Evolutionary conservation across 1,140 invertebrate species (phyloP).

Genomic region (Drosophila burlai): DNA sequence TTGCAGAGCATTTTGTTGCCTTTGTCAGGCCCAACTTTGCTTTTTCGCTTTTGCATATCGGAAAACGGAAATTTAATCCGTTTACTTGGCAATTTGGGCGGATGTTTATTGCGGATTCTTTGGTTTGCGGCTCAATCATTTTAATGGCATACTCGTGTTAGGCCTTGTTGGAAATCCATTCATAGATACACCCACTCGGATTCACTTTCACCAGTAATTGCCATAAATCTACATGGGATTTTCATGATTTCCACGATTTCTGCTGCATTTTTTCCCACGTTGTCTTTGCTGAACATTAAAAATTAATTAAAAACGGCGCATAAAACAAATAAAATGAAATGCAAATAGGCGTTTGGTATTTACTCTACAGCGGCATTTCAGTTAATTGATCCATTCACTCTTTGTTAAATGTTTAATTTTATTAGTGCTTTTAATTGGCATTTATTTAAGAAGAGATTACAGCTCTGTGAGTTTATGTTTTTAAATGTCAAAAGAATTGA

Average conservation of each 20-base stretch:
- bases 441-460: neutral
- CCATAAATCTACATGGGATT: conserved; percentile 17
- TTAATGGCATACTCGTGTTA: conserved; percentile 76
- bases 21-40: conserved; percentile 1
- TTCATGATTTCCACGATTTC: neutral
- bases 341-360: conserved; percentile 30
- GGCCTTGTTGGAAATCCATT: conserved; percentile 56
- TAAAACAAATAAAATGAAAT: conserved; percentile 28
- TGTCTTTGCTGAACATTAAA: conserved; percentile 28
- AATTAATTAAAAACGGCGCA: conserved; percentile 41
- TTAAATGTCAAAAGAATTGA: neutral
- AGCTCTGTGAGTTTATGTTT: neutral
- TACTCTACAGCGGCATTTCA: conserved; percentile 5
- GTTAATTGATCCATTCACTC: conserved; percentile 57
- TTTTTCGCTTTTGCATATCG: conserved; percentile 28
- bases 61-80: conserved; percentile 68
- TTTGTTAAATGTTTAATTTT: conserved; percentile 52
- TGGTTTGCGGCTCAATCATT: conserved; percentile 76
- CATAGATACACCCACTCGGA: conserved; percentile 20
- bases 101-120: conserved; percentile 66
- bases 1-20: conserved; percentile 16
- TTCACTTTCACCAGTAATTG: neutral
- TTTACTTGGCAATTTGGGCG: conserved; percentile 63
- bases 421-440: neutral
- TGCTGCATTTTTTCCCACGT: conserved; percentile 11